Evolutionary conservation across 2,113 vertebrate species (phyloP), one percentile per base, ranked within the genome.

Genomic region (Burhinus bistriatus): DNA sequence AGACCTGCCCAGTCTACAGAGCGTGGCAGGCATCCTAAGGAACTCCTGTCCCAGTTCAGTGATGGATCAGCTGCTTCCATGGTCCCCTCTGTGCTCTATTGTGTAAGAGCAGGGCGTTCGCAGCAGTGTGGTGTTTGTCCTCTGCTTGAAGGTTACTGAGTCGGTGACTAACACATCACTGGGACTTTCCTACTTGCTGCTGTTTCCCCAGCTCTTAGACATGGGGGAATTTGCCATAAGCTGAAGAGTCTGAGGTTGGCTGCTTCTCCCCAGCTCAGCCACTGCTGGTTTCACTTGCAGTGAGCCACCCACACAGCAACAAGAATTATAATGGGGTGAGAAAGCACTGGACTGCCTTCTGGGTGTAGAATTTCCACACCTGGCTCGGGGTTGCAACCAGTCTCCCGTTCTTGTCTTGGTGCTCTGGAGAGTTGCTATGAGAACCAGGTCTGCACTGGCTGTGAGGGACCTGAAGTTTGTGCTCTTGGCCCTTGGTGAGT

Each of bases 161-260:
- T 16, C 8, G 7, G 55, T 93, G 95, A 95, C 89, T 95, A 83
- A 96, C 2, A 0, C 21, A 47, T 51, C 71, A 18, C n/a, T 77
- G 97, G 97, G 96, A 95, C 95, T 97, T 97, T 97, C 96, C 97
- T 95, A 44, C 75, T 85, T 92, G 91, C 17, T 91, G 62, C 87
- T 90, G 40, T 92, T 97, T 93, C 94, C 97, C 68, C 86, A 75
- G 42, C 83, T 77, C 81, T 95, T 82, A 89, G 54, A 87, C 52
- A 26, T 15, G 45, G 96, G 96, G 96, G 75, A 95, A 96, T 97
- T 97, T 94, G 71, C 45, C 73, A 34, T 65, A 64, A 85, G 26
- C 91, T 90, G 70, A 76, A 77, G 62, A 25, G 62, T 72, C 72
- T 89, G 87, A 94, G 93, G 89, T 83, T 96, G 87, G 70, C 93